Base-by-base conservation (phyloP, 2,113 vertebrate genomes). In the Cyrtonyx montezumae region DNA sequence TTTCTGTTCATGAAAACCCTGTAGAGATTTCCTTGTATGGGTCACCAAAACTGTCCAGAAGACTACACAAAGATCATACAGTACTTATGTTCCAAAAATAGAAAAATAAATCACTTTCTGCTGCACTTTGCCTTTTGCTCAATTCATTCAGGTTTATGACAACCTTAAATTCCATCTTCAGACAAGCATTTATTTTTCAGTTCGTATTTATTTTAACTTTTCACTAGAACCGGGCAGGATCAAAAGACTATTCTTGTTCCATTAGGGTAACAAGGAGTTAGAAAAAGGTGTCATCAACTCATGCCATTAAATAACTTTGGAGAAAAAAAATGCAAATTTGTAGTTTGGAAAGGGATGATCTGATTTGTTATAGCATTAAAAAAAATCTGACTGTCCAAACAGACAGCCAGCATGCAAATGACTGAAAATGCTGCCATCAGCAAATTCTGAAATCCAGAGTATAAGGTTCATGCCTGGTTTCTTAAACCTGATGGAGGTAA, bases 1-100 rank as follows among this genome's bases (percentile, higher is more conserved):
- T 79, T 93, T 81, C 70, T 80, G 25, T 56, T 74, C 56, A 55
- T 51, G 71, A 22, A 90, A 90, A 71, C 13, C 30, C 59, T 85
- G 70, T 42, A 70, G 21, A 76, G 37, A 88, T 71, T 92, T 83
- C 28, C 14, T 59, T 80, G 46, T 51, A 80, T 22, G 3, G 1
- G 66, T 51, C 37, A 80, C 56, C 68, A 75, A 56, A 91, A 63
- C 13, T 68, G 43, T 51, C 34, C 43, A 87, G 37, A 82, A 87
- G 53, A 34, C 23, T 70, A 71, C 46, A 36, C 14, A 18, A 73
- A 71, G 18, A 67, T 83, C 46, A 67, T 19, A 48, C 4, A 37
- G 5, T 30, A 48, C 48, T 77, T 67, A 75, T 13, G 12, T 51
- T 55, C 49, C 75, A 56, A 87, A 82, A 20, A 46, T 70, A 36